A percentile compares a stretch with the other conserved stretches of the same genome.
phyloP scores from a whole-genome alignment of 2,888 invertebrate species.

The Cosmia trapezina region DNA sequence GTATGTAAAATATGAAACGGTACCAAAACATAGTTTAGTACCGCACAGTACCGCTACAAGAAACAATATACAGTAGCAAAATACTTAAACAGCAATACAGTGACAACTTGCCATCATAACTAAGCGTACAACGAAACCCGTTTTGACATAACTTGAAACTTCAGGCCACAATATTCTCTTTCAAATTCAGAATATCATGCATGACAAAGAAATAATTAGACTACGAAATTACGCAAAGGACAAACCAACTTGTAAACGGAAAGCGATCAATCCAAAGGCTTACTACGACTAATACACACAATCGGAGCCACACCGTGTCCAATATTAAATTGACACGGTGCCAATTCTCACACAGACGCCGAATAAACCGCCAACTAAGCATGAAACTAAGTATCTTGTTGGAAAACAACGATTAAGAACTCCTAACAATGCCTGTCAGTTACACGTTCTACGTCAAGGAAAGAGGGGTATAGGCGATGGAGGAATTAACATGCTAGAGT shows the following conservation, averaged over 20 bases:
- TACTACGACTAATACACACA: constrained; percentile 27
- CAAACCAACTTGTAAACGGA: constrained; percentile 11
- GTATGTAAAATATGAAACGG: constrained; percentile 53
- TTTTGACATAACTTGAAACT: constrained; percentile 30
- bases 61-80: constrained; percentile 21
- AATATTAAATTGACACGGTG: constrained; percentile 59
- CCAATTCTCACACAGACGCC: constrained; percentile 50
- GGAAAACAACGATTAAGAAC: constrained; percentile 71
- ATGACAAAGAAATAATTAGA: constrained; percentile 14
- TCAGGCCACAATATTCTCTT: constrained; percentile 23
- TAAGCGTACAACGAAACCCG: constrained; percentile 28
- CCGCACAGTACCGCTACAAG: constrained; percentile 31
- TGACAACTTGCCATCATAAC: constrained; percentile 4
- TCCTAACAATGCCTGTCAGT: constrained; percentile 70
- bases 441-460: constrained; percentile 61
- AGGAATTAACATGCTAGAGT: constrained; percentile 49
- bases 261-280: constrained; percentile 35
- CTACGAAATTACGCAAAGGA: constrained; percentile 32
- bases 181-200: too few relatives aligned
- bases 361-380: constrained; percentile 61
- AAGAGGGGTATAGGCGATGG: constrained; percentile 63
- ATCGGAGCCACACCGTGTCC: constrained; percentile 34
- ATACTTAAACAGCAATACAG: neutral
- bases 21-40: constrained; percentile 33
- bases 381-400: constrained; percentile 67